phyloP scores from a whole-genome alignment of 35 echinoderm and acorn worm species.

The Apostichopus californicus region DNA sequence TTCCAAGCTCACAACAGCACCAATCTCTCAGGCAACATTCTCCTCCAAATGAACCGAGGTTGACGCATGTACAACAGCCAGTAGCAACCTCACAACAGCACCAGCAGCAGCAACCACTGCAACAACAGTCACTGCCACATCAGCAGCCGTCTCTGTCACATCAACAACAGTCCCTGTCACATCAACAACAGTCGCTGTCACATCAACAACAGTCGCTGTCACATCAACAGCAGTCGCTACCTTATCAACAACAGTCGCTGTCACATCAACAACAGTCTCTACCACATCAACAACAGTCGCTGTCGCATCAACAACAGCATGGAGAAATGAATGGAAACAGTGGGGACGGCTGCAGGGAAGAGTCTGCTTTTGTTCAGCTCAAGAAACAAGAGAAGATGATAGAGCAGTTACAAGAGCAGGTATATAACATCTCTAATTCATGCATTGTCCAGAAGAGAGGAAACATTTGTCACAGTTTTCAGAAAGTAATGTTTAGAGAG shows the following conservation, averaged over 20 bases:
- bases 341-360: neutral
- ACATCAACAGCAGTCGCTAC: conserved; percentile 7
- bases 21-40: too few species aligned
- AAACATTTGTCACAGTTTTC: too few species aligned
- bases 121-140: neutral
- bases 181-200: neutral
- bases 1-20: too few species aligned
- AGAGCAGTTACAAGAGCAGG: conserved; percentile 81
- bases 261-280: neutral
- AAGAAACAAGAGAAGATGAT: conserved; percentile 91
- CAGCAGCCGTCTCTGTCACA: neutral
- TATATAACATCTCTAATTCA: neutral
- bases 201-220: conserved; percentile 12
- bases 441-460: too few species aligned
- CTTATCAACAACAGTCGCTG: neutral
- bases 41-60: too few species aligned
- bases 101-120: conserved; percentile 2
- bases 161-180: neutral
- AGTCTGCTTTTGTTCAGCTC: conserved; percentile 60
- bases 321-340: neutral
- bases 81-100: neutral
- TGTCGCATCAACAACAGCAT: neutral
- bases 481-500: too few species aligned
- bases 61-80: neutral
- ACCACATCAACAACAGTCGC: neutral